Base-by-base conservation (phyloP, 2,888 invertebrate genomes). In the Tetropium fuscum region DNA sequence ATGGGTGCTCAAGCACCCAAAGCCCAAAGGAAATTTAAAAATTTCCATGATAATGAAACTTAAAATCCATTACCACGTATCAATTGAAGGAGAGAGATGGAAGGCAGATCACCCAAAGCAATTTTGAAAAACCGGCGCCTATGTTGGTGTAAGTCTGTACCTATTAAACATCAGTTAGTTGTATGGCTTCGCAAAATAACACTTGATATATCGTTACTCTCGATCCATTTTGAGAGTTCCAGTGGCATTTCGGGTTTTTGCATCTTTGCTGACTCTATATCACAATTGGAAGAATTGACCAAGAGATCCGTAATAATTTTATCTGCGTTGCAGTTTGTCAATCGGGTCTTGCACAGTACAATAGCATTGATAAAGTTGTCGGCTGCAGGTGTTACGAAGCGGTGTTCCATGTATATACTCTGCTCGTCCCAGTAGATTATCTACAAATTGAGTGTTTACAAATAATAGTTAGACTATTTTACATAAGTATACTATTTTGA, bases 381-480 rank as follows among this genome's bases (percentile, higher is more conserved):
- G 22, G 79, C 76, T n/a, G n/a, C n/a, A 2, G 90, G 82, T 0
- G 92, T 90, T 16, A 91, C 82, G 67, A 95, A 90, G 64, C 91
- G 87, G 78, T 95, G 95, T 78, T 94, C 93, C 84, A 95, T 87
- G 77, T 91, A 95, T 53, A 95, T 85, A 18, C 90, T 89, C 69
- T 89, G 87, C 2, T 90, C 88, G 77, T 95, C 94, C 95, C 95
- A 95, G 77, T 91, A 93, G 51, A 93, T 85, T 47, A 95, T 87
- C 92, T 93, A 81, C 30, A 79, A 78, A 16, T 34, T n/a, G n/a
- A n/a, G n/a, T n/a, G n/a, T n/a, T n/a, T n/a, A n/a, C n/a, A n/a
- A n/a, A n/a, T n/a, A n/a, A n/a, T n/a, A n/a, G n/a, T n/a, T n/a
- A n/a, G n/a, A n/a, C n/a, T n/a, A n/a, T n/a, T n/a, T n/a, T n/a